Evolutionary conservation across 2,113 vertebrate species (phyloP).

Genomic region (Thinocorus orbignyianus): DNA sequence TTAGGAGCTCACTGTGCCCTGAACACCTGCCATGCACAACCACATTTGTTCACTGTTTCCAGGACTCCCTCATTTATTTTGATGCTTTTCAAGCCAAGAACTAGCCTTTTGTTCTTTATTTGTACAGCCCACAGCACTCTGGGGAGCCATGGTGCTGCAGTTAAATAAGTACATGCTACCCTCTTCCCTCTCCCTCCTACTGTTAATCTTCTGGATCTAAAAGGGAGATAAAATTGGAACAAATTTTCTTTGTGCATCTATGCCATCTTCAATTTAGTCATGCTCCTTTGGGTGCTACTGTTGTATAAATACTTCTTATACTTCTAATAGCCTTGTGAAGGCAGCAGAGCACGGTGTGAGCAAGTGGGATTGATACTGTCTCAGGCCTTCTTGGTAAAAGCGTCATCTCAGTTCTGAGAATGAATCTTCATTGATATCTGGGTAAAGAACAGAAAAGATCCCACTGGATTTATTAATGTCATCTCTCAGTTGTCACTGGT

Average conservation of each 20-base stretch:
- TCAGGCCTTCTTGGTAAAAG: neutral
- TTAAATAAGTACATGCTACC: neutral
- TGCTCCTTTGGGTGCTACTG: neutral
- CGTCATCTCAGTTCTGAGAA: neutral
- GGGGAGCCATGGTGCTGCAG: neutral
- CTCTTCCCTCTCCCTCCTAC: neutral
- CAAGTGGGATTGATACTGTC: neutral
- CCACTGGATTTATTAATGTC: neutral
- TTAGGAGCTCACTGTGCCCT: neutral
- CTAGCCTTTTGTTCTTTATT: neutral
- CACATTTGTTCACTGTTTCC: neutral
- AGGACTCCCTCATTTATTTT: neutral
- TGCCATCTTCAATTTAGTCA: neutral
- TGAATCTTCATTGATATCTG: neutral
- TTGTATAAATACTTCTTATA: neutral
- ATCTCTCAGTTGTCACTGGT: neutral
- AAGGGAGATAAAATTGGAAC: neutral
- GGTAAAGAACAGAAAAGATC: neutral
- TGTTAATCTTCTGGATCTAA: neutral
- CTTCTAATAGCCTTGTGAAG: neutral
- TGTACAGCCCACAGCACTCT: neutral
- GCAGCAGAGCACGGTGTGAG: neutral
- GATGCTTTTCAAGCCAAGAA: neutral
- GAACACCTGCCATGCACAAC: neutral
- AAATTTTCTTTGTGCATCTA: neutral